Conservation (phyloP, 1,140 invertebrate species). For the Pissodes strobi region DNA sequence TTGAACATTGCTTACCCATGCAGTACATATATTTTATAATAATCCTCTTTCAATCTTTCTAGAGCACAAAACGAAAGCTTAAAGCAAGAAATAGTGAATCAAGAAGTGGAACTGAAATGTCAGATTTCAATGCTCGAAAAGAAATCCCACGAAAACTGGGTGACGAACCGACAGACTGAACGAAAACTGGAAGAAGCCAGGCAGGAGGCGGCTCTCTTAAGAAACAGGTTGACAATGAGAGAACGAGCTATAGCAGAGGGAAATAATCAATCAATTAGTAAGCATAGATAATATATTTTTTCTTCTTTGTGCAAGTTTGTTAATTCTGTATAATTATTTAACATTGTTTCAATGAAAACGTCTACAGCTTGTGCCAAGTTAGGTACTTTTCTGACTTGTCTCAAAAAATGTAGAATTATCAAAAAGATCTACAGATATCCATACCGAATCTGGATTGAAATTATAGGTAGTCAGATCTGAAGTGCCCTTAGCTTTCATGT, state of each 20-base stretch:
- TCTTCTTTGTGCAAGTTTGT: constrained; percentile 4
- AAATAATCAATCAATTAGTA: constrained; percentile 50
- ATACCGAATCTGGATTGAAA: too few relatives aligned
- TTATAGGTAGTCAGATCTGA: too few relatives aligned
- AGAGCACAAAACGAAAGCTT: constrained; percentile 73
- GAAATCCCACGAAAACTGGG: constrained; percentile 78
- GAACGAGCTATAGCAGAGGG: constrained; percentile 60
- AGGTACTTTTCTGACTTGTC: too few relatives aligned
- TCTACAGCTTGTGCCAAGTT: too few relatives aligned
- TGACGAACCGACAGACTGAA: constrained; percentile 73
- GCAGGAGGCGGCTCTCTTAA: constrained; percentile 72
- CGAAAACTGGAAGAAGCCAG: constrained; percentile 76
- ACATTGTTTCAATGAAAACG: too few relatives aligned
- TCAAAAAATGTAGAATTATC: too few relatives aligned
- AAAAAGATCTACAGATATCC: too few relatives aligned
- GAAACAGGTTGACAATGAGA: constrained; percentile 69
- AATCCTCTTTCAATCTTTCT: too few relatives aligned
- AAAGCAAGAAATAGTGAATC: constrained; percentile 77
- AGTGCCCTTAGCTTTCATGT: too few relatives aligned
- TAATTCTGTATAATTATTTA: background rate
- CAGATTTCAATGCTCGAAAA: constrained; percentile 75
- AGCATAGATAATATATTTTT: too few relatives aligned
- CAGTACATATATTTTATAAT: too few relatives aligned
- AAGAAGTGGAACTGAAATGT: constrained; percentile 75
- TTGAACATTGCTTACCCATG: too few relatives aligned